Evolutionary conservation across 2,113 vertebrate genomes (phyloP).

Genomic region (Cyphomyrus discorhynchus): DNA sequence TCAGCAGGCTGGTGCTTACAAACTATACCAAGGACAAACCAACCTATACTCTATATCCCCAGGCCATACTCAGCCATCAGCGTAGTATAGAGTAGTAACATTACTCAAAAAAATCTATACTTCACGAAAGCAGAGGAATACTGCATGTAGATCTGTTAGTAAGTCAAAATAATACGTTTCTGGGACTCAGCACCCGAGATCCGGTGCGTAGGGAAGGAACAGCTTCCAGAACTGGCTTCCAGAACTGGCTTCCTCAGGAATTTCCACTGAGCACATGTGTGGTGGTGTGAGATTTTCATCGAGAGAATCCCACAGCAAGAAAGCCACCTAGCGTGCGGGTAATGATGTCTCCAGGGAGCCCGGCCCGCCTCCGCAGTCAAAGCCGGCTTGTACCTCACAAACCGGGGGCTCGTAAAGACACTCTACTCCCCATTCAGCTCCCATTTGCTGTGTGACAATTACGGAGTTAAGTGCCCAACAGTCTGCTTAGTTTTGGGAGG

Average conservation of each 20-base stretch:
- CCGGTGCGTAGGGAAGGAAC: not conserved
- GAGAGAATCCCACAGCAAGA: slow-evolving; percentile 9
- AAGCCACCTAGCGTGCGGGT: slow-evolving; percentile 5
- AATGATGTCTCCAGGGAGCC: slow-evolving; percentile 20
- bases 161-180: not conserved
- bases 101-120: not conserved
- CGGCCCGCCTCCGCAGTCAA: not conserved
- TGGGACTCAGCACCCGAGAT: not conserved
- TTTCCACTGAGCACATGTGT: not conserved
- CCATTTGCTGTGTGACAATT: not conserved
- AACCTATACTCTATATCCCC: not conserved
- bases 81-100: not conserved
- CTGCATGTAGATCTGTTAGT: not conserved
- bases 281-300: slow-evolving; percentile 2
- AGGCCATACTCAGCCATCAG: not conserved
- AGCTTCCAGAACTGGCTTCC: not conserved
- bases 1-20: not conserved
- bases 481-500: not conserved
- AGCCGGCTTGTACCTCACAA: not conserved
- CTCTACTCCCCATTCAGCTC: not conserved
- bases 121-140: not conserved
- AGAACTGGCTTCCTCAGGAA: not conserved
- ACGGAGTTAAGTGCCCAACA: not conserved
- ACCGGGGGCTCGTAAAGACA: not conserved
- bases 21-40: not conserved